These are phyloP conservation scores for Acronicta leporina DNA, from an alignment of 2,888 invertebrate species.

Conservation along the genomic window DNA sequence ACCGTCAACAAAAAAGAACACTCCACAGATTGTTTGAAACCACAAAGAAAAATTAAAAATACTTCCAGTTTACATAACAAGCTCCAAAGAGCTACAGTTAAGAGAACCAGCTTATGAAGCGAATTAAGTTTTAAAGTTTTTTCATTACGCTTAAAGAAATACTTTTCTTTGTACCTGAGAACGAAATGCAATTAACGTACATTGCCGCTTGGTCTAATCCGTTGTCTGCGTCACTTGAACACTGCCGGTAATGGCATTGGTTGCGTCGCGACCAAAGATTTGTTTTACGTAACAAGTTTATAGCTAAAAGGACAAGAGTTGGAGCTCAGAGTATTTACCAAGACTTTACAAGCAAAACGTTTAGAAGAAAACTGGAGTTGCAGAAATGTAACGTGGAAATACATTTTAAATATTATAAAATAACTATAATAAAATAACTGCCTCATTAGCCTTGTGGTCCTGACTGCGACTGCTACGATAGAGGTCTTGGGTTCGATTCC, in stretches of 20 bases:
- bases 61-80: slow-evolving; percentile 32
- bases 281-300: slow-evolving; percentile 42
- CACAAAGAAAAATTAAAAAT: slow-evolving; percentile 44
- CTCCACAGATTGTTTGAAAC: slow-evolving; percentile 44
- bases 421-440: too few relatives aligned
- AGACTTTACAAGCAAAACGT: slow-evolving; percentile 1
- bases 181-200: slow-evolving; percentile 49
- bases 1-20: slow-evolving; percentile 27
- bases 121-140: slow-evolving; percentile 58
- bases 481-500: too few relatives aligned
- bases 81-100: slow-evolving; percentile 44
- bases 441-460: too few relatives aligned
- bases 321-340: background rate
- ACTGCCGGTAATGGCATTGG: slow-evolving; percentile 40
- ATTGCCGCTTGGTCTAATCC: slow-evolving; percentile 39
- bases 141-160: slow-evolving; percentile 58
- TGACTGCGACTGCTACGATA: too few relatives aligned
- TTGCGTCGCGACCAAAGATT: slow-evolving; percentile 37
- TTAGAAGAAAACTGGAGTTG: background rate
- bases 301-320: slow-evolving; percentile 11
- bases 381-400: background rate
- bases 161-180: slow-evolving; percentile 54
- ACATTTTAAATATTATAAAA: background rate
- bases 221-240: slow-evolving; percentile 27
- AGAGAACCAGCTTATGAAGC: slow-evolving; percentile 50